phyloP scores from a whole-genome alignment of 2,797 vertebrate species.

The Lepus townsendii region DNA sequence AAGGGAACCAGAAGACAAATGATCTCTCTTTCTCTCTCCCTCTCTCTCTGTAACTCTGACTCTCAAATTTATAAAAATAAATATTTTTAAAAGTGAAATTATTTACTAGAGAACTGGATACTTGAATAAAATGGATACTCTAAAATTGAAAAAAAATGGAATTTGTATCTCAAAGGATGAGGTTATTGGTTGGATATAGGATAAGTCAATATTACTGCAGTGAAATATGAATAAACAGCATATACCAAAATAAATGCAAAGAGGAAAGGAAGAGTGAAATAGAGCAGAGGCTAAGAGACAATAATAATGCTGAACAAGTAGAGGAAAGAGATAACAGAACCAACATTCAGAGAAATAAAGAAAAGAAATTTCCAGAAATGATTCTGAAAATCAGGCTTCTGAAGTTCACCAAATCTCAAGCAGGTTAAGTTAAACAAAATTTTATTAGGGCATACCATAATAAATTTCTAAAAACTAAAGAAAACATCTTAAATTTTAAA shows the following conservation, averaged over 20 bases:
- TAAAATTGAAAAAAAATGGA: neutral
- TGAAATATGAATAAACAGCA: neutral
- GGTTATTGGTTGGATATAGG: neutral
- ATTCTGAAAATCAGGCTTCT: neutral
- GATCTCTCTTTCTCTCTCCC: too few species aligned
- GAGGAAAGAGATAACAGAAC: neutral
- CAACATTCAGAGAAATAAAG: neutral
- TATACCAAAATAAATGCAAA: neutral
- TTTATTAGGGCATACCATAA: neutral
- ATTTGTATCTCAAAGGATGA: neutral
- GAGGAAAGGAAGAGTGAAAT: neutral
- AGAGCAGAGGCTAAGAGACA: neutral
- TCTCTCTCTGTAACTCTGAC: too few species aligned
- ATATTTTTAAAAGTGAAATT: too few species aligned
- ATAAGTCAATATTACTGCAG: neutral
- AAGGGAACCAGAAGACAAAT: too few species aligned
- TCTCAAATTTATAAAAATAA: too few species aligned
- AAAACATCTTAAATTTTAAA: neutral
- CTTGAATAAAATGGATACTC: neutral
- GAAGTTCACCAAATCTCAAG: neutral
- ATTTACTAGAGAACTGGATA: neutral
- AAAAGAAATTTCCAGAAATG: neutral
- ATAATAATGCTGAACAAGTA: neutral
- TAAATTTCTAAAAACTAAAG: neutral
- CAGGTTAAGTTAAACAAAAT: neutral